Conservation (phyloP, 2,113 vertebrate genomes). For the Epinephelus cyanopodus region DNA sequence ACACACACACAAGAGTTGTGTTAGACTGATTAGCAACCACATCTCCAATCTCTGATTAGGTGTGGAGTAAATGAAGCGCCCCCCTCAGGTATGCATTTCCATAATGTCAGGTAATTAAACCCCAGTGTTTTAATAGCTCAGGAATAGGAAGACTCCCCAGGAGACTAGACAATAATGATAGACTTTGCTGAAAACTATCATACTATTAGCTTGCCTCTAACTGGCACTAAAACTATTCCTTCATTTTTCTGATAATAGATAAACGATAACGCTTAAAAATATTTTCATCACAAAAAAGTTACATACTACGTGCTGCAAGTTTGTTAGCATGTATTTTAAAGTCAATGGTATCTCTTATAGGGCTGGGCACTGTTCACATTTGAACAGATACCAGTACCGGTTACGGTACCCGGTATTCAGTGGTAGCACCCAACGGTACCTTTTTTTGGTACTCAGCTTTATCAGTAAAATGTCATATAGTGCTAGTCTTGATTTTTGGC, state of each 20-base stretch:
- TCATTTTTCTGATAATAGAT: constrained; percentile 14
- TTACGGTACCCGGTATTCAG: no score
- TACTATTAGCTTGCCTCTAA: constrained; percentile 49
- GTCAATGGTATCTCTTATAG: neutral
- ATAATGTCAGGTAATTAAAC: constrained; percentile 86
- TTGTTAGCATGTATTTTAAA: neutral
- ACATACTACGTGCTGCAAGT: no score
- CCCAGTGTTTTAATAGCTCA: constrained; percentile 80
- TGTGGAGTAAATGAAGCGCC: constrained; percentile 80
- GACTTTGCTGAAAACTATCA: constrained; percentile 61
- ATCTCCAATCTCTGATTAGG: constrained; percentile 80
- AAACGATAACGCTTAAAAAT: neutral
- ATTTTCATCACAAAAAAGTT: neutral
- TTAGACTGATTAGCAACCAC: constrained; percentile 81
- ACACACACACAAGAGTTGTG: constrained; percentile 50
- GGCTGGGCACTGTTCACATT: no score
- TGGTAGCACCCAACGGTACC: no score
- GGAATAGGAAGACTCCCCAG: constrained; percentile 73
- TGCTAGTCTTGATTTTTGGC: no score
- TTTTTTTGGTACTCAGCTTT: no score
- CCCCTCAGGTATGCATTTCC: constrained; percentile 82
- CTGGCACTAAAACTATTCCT: constrained; percentile 37
- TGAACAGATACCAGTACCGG: no score
- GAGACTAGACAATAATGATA: constrained; percentile 71
- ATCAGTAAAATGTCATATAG: no score